phyloP scores from a whole-genome alignment of 2,797 vertebrate species.

The Dendrocincla fuliginosa region DNA sequence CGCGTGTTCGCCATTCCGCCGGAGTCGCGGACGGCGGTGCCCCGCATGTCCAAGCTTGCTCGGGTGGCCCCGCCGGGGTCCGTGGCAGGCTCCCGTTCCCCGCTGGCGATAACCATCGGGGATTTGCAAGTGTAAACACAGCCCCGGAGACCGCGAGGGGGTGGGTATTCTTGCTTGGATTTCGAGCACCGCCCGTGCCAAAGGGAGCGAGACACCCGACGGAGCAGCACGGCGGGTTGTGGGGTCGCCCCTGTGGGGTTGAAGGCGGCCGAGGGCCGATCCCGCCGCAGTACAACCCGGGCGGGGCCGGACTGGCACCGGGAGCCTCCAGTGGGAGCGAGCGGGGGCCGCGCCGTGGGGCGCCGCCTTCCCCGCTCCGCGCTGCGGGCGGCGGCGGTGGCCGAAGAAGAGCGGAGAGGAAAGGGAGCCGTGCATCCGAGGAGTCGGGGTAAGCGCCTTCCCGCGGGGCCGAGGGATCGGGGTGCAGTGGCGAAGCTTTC shows the following conservation, averaged over 20 bases:
- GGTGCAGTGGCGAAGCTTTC: conserved; percentile 73
- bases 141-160: background rate
- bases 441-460: background rate
- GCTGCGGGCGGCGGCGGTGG: background rate
- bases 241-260: background rate
- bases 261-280: background rate
- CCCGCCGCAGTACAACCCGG: background rate
- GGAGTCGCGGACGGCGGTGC: background rate
- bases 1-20: background rate
- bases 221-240: background rate
- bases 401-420: background rate
- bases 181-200: background rate
- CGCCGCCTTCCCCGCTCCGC: background rate
- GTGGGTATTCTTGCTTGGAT: background rate
- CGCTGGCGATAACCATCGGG: background rate
- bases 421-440: background rate
- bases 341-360: background rate
- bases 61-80: background rate
- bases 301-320: background rate
- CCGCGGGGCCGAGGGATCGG: background rate
- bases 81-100: background rate
- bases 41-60: background rate
- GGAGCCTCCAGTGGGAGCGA: background rate
- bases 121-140: conserved; percentile 18
- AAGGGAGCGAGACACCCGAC: background rate